These are phyloP conservation scores for Bubalus kerabau DNA, from an alignment of 2,113 vertebrate genomes.

Conservation along the genomic window DNA sequence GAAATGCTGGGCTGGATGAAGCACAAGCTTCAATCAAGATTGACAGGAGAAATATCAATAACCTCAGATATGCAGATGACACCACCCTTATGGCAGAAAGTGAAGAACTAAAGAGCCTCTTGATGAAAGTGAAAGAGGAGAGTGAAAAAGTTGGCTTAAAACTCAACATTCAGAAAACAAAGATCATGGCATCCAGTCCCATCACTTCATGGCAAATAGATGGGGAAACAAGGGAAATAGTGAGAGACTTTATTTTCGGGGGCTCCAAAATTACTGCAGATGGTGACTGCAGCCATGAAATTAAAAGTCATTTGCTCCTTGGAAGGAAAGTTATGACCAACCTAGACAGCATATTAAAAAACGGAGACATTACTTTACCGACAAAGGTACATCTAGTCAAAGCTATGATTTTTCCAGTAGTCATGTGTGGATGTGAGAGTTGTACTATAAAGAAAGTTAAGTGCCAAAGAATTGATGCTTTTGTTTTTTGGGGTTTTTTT, in stretches of 20 bases:
- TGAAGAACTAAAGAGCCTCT: background rate
- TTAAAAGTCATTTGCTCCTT: background rate
- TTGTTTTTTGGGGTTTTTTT: too few relatives aligned
- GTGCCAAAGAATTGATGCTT: rapidly evolving
- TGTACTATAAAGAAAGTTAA: background rate
- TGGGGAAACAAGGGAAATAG: background rate
- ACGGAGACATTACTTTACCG: background rate
- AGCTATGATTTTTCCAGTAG: background rate
- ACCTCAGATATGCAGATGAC: background rate
- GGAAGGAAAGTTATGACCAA: background rate
- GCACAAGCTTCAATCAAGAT: background rate
- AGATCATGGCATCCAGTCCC: background rate
- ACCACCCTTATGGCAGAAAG: background rate
- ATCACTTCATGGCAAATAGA: background rate
- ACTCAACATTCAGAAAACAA: background rate
- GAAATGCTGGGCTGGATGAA: background rate
- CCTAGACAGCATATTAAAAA: background rate
- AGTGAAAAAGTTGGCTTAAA: background rate
- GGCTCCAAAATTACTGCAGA: background rate
- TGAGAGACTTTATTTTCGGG: background rate
- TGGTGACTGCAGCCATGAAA: background rate
- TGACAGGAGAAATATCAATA: background rate
- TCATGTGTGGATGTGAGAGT: background rate
- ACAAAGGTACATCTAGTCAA: background rate
- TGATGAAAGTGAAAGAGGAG: background rate